Base-by-base conservation (phyloP, 2,113 vertebrate genomes). In the Saguinus imperator region DNA sequence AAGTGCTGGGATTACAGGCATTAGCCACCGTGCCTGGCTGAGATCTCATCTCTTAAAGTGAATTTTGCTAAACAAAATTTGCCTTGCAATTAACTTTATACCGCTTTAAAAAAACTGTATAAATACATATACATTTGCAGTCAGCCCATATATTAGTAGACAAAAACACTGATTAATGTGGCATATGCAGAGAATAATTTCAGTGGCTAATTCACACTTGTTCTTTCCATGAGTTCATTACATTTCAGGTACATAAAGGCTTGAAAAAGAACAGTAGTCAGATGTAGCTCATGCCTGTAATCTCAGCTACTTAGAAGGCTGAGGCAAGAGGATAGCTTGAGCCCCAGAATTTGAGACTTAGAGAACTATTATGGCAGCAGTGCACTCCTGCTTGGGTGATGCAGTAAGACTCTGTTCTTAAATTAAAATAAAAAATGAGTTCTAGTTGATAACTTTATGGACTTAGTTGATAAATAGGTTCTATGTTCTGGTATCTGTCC, bases 381-480 rank as follows among this genome's bases (percentile, higher is more conserved):
- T 8, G 57, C 57, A 58, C 23, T 58, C 57, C 23, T 23, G 57
- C 20, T 23, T 58, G 21, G 21, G 8, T 21, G 21, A 58, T 23
- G 21, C 6, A 58, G 21, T 58, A 21, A 23, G 57, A 58, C 57
- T 23, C 21, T 23, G 7, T 25, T 25, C 23, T 25, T 58, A 25
- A 25, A 25, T 20, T 20, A 58, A 58, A 58, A 20, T 23, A 58
- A 58, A 58, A 58, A 58, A 58, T 97, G 97, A 97, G 97, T 97
- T 98, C 94, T 96, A 82, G 80, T 94, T 98, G 92, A 97, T 97
- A 98, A 96, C 96, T 76, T 98, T 88, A 97, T 97, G 87, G 96
- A 98, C 96, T 95, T 97, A 98, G 96, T 92, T 96, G 93, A 96
- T 97, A 98, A 96, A 98, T 98, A 98, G 87, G 52, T 93, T 52